These are phyloP conservation scores for Agrenia bidenticulata DNA, from an alignment of 2,888 invertebrate genomes.

Conservation along the genomic window DNA sequence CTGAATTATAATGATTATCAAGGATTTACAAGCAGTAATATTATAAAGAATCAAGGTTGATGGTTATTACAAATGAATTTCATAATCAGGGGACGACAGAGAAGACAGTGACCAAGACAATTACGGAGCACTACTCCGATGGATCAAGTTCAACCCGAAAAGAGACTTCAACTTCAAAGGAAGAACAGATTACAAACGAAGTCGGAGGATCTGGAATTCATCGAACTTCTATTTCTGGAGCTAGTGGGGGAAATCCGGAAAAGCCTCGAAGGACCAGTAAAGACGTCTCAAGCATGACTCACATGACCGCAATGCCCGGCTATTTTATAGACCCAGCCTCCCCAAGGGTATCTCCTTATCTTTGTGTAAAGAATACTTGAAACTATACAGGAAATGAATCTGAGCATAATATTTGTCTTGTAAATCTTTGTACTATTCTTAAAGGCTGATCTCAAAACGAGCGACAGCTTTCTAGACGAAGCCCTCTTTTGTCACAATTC, in stretches of 20 bases:
- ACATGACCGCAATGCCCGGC: neutral
- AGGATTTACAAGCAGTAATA: no score
- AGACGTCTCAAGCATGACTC: no score
- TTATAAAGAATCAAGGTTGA: no score
- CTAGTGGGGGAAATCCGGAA: neutral
- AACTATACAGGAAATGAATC: no score
- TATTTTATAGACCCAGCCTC: neutral
- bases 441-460: neutral
- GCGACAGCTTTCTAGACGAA: slow-evolving; percentile 1
- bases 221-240: no score
- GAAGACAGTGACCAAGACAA: slow-evolving; percentile 20
- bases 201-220: neutral
- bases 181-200: slow-evolving; percentile 12
- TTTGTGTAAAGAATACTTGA: no score
- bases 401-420: no score
- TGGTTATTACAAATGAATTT: no score
- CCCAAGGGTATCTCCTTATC: neutral
- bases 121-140: slow-evolving; percentile 18
- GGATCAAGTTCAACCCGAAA: slow-evolving; percentile 13
- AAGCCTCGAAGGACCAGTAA: neutral
- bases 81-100: slow-evolving; percentile 22
- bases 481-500: slow-evolving; percentile 6
- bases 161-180: slow-evolving; percentile 14
- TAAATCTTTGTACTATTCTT: no score
- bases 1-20: no score